These are phyloP conservation scores for Oreohelix idahoensis DNA, from an alignment of 1,140 invertebrate genomes.

Conservation along the genomic window DNA sequence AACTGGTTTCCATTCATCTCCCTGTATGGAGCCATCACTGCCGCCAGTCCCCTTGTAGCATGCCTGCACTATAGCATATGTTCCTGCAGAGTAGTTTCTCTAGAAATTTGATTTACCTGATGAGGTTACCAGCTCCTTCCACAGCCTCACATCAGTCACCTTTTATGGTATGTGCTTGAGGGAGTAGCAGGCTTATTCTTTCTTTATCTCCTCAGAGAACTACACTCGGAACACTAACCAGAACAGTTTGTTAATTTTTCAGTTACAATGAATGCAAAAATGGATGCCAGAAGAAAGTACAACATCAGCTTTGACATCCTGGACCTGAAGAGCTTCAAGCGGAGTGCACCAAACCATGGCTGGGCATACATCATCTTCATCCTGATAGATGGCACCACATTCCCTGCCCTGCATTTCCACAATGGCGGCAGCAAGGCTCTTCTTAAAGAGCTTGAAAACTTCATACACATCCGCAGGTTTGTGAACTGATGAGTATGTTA, in stretches of 20 bases:
- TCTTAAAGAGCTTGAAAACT: slow-evolving; percentile 76
- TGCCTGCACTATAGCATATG: no score
- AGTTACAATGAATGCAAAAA: slow-evolving; percentile 60
- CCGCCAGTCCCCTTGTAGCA: no score
- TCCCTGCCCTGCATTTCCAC: slow-evolving; percentile 88
- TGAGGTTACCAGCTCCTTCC: no score
- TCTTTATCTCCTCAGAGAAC: no score
- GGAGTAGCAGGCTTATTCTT: no score
- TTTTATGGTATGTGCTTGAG: no score
- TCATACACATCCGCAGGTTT: slow-evolving; percentile 74
- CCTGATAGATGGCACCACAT: slow-evolving; percentile 80
- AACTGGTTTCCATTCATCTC: no score
- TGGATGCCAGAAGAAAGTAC: slow-evolving; percentile 66
- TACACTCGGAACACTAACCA: no score
- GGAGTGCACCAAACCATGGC: slow-evolving; percentile 65
- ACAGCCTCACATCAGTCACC: no score
- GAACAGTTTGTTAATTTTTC: slow-evolving; percentile 18
- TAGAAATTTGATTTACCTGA: no score
- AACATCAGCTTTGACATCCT: slow-evolving; percentile 73
- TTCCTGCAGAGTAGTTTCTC: no score
- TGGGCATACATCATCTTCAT: slow-evolving; percentile 74
- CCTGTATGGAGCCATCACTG: no score
- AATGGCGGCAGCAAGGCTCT: slow-evolving; percentile 87
- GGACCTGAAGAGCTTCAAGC: slow-evolving; percentile 74
- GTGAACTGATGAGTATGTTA: background rate